Conservation (phyloP, 92 coral and sea anemone genomes). For the Palythoa caribaeorum region DNA sequence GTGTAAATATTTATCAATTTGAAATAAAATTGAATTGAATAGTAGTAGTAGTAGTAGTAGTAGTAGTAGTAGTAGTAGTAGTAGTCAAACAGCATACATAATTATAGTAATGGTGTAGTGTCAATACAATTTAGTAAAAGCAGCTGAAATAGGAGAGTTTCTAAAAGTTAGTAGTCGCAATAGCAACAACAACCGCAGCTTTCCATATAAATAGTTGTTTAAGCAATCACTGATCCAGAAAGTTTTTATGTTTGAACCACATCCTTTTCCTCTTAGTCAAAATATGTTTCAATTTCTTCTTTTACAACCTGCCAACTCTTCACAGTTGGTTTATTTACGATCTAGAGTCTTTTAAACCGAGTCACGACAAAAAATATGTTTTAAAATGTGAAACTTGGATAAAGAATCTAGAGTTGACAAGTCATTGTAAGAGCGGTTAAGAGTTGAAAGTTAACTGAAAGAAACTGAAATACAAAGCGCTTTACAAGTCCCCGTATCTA, state of each 20-base stretch:
- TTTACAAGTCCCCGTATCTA: not conserved
- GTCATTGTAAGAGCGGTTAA: not conserved
- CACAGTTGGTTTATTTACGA: not conserved
- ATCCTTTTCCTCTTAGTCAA: constrained; percentile 36
- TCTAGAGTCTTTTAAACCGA: not conserved
- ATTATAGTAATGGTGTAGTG: too few relatives aligned
- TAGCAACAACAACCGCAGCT: not conserved
- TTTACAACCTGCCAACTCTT: not conserved
- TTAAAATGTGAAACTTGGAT: too few relatives aligned
- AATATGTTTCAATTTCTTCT: not conserved
- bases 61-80: too few relatives aligned
- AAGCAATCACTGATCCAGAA: not conserved
- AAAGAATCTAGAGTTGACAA: not conserved
- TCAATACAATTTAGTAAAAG: too few relatives aligned
- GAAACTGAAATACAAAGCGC: not conserved
- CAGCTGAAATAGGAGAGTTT: too few relatives aligned
- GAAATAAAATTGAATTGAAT: too few relatives aligned
- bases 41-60: too few relatives aligned
- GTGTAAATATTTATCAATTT: too few relatives aligned
- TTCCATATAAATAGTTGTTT: too few relatives aligned
- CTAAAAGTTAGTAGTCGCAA: not conserved
- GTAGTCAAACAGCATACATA: too few relatives aligned
- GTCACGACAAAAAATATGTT: not conserved
- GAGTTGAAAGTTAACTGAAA: not conserved
- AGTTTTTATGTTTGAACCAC: not conserved